These are phyloP conservation scores for Amaurobius ferox DNA, from an alignment of 2,888 invertebrate genomes.

Conservation along the genomic window DNA sequence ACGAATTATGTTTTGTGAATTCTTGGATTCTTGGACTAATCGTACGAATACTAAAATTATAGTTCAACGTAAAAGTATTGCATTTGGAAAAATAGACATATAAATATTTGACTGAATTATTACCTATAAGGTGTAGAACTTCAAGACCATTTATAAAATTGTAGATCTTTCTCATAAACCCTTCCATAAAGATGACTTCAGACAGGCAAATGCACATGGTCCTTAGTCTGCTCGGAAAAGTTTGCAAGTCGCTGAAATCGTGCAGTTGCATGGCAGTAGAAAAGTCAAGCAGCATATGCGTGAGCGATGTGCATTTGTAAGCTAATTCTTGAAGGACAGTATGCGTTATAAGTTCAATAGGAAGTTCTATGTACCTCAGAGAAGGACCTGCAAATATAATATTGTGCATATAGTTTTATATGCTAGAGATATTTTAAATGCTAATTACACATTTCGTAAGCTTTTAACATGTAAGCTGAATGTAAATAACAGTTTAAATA, in stretches of 20 bases:
- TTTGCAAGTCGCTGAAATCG: conserved; percentile 99
- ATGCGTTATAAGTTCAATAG: conserved; percentile 96
- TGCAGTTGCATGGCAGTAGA: conserved; percentile 99
- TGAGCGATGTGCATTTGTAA: conserved; percentile 95
- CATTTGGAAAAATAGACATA: too few species aligned
- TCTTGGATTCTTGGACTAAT: too few species aligned
- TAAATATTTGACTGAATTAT: conserved; percentile 59
- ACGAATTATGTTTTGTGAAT: too few species aligned
- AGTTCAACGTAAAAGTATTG: too few species aligned
- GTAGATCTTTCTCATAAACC: conserved; percentile 99
- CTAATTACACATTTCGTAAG: too few species aligned
- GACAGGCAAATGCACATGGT: conserved; percentile 98
- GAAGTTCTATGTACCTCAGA: conserved; percentile 92
- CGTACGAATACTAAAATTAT: too few species aligned
- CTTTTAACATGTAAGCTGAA: too few species aligned
- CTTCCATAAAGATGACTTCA: conserved; percentile 99
- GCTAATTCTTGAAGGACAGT: conserved; percentile 97
- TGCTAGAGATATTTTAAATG: too few species aligned
- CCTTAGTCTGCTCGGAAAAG: conserved; percentile 96
- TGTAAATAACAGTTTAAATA: too few species aligned
- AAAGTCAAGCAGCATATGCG: conserved; percentile 97
- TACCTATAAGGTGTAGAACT: conserved; percentile 96
- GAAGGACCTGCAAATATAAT: conserved; percentile 84
- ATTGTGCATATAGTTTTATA: too few species aligned
- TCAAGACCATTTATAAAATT: conserved; percentile 99